Percentiles rank a stretch among this genome's conserved stretches.
phyloP scores from a whole-genome alignment of 2,797 vertebrate genomes.

The Pantherophis vulpinus region DNA sequence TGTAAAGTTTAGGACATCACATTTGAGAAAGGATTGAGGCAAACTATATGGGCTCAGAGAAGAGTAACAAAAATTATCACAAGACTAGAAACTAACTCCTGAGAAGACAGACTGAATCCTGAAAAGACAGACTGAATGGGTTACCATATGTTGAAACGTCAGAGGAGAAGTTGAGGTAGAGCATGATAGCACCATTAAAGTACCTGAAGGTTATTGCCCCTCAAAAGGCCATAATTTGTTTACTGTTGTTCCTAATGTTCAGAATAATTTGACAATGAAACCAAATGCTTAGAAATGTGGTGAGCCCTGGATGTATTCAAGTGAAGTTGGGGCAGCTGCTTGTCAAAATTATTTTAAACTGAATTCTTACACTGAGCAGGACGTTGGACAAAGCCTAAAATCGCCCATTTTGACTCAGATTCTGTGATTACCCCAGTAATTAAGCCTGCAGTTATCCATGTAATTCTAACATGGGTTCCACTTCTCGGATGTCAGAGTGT shows the following conservation, averaged over 20 bases:
- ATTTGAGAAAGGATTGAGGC: neutral
- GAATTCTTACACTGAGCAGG: neutral
- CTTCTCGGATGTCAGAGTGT: neutral
- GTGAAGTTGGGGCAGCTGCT: neutral
- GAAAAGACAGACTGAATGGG: neutral
- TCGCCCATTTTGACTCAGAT: neutral
- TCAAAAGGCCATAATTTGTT: constrained; percentile 43
- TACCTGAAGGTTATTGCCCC: constrained; percentile 24
- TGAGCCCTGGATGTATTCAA: neutral
- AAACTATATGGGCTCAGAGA: neutral
- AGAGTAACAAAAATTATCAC: neutral
- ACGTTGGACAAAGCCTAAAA: neutral
- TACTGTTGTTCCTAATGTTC: constrained; percentile 20
- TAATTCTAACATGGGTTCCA: neutral
- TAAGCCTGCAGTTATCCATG: neutral
- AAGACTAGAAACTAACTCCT: neutral
- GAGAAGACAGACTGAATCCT: neutral
- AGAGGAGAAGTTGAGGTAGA: neutral
- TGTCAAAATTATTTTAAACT: neutral
- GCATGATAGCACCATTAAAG: neutral
- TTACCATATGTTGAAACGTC: neutral
- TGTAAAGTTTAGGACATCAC: neutral
- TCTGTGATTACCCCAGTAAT: neutral
- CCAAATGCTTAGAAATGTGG: neutral
- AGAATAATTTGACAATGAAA: neutral